phyloP scores from a whole-genome alignment of 2,888 invertebrate species.

The Sinotaia quadrata region DNA sequence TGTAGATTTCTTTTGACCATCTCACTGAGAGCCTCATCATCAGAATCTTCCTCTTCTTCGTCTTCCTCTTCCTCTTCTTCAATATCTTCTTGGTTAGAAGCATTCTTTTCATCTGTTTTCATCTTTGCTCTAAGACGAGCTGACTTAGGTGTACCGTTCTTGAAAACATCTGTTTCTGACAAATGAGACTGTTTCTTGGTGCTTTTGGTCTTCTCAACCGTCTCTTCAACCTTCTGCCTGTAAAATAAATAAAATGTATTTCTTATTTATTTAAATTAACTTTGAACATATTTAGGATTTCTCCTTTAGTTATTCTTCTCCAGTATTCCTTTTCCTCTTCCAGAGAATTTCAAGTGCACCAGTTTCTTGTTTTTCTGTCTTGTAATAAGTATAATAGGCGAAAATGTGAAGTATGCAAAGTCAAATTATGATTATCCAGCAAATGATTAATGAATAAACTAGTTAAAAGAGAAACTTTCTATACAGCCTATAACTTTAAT shows the following conservation, averaged over 20 bases:
- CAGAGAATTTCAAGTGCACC: no score
- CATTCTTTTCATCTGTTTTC: conserved; percentile 17
- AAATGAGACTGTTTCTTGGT: not conserved
- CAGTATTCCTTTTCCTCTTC: not conserved
- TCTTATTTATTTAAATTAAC: not conserved
- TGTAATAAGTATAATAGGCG: no score
- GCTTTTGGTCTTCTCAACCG: not conserved
- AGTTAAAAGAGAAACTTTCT: no score
- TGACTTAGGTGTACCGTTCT: not conserved
- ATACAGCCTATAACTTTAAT: no score
- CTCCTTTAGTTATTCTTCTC: not conserved
- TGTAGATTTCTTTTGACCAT: not conserved
- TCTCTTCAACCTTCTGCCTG: not conserved
- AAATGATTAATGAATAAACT: no score
- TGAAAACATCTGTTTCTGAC: not conserved
- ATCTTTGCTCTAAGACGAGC: conserved; percentile 10
- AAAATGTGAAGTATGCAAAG: no score
- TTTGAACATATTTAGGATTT: not conserved
- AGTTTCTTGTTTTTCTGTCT: no score
- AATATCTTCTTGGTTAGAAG: conserved; percentile 13
- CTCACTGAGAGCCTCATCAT: not conserved
- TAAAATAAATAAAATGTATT: not conserved
- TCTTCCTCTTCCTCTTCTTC: conserved; percentile 11
- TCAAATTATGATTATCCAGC: no score
- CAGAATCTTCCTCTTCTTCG: conserved; percentile 17